These are phyloP conservation scores for Creontiades dilutus DNA, from an alignment of 2,888 invertebrate species.

Conservation along the genomic window DNA sequence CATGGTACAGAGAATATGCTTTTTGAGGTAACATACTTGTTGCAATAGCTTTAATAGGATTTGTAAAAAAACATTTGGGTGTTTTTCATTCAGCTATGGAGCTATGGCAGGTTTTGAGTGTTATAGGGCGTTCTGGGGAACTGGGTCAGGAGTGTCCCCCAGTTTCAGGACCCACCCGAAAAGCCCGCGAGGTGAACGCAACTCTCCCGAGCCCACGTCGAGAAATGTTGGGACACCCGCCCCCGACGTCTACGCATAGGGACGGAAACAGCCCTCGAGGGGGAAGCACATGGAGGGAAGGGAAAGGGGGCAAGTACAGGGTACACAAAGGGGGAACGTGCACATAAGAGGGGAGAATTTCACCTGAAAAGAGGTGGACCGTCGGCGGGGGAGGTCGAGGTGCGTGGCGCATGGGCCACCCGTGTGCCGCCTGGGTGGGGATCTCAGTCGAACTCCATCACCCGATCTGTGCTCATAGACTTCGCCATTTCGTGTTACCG, in stretches of 20 bases:
- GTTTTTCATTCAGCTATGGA: not conserved
- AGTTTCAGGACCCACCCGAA: not conserved
- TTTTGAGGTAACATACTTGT: too few species aligned
- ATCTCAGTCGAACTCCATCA: conserved; percentile 54
- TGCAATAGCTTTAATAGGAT: too few species aligned
- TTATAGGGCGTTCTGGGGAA: not conserved
- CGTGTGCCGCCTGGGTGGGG: conserved; percentile 51
- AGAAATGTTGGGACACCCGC: not conserved
- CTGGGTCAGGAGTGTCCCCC: conserved; percentile 9
- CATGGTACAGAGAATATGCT: too few species aligned
- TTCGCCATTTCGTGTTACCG: conserved; percentile 45
- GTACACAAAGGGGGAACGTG: not conserved
- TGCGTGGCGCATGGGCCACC: conserved; percentile 57
- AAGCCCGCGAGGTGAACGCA: not conserved
- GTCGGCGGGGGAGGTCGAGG: conserved; percentile 15
- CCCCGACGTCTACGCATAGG: not conserved
- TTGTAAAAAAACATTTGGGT: too few species aligned
- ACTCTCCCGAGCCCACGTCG: not conserved
- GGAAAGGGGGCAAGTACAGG: not conserved
- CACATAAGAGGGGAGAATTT: not conserved
- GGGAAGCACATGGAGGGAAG: not conserved
- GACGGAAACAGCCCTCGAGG: not conserved
- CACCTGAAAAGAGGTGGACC: conserved; percentile 1
- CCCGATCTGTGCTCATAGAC: conserved; percentile 45
- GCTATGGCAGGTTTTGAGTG: not conserved